Evolutionary conservation across 2,888 invertebrate genomes (phyloP), one percentile per base, ranked within the genome.

Genomic region (Diabrotica balteata): DNA sequence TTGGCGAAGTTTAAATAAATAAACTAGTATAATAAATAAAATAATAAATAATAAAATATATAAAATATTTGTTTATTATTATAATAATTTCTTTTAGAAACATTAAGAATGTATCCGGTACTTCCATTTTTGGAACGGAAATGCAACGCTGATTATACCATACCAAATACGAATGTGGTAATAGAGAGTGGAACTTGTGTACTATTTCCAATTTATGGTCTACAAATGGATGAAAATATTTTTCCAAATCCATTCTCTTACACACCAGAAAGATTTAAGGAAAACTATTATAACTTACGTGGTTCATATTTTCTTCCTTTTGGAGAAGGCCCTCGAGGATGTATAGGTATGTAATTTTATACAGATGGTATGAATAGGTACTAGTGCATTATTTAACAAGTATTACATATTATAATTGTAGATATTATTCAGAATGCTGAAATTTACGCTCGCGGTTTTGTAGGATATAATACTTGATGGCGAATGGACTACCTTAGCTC

Each of bases 121-220:
- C 22, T 71, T 11, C 65, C 69, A 17, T 67, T 67, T 45, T 42
- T 71, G 49, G 67, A 71, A 42, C 69, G 71, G 49, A 63, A 61
- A 58, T 80, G 80, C 58, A 74, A 73, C 7, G 63, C 74, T 59
- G 75, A 80, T 46, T 83, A 81, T 67, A 73, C 75, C 43, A 65
- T 81, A 43, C 76, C 77, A 11, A 76, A 73, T 11, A 75, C 78
- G 0, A 72, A 79, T 44, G 58, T 79, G 6, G 61, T 72, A 8
- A 77, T 83, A 22, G 77, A 82, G 67, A 68, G 68, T 57, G 71
- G 68, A 43, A 57, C 52, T 9, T 46, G 60, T 8, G 60, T 71
- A 8, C 59, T 57, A 45, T 66, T 71, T 44, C 64, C 71, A 8
- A 55, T 63, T 22, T 54, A 50, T 46, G 68, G 71, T 9, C 44